phyloP scores from a whole-genome alignment of 2,797 vertebrate species.

The Hemibagrus guttatus region DNA sequence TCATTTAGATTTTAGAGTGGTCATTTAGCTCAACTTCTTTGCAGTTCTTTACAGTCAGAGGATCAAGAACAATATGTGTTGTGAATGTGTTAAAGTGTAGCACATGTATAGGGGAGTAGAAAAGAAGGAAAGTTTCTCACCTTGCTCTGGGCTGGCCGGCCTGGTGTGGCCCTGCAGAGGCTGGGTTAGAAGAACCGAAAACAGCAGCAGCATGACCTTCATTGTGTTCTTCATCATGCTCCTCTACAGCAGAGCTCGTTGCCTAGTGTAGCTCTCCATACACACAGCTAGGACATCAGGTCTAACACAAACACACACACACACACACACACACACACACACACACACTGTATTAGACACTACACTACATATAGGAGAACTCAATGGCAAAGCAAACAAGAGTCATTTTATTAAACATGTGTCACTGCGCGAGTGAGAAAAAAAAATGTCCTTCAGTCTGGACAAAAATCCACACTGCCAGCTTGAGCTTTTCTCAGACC shows the following conservation, averaged over 20 bases:
- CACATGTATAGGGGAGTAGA: background rate
- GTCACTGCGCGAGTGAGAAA: background rate
- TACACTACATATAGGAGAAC: background rate
- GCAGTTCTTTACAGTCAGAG: background rate
- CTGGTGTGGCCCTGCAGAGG: conserved; percentile 65
- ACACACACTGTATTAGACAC: background rate
- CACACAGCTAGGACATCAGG: conserved; percentile 71
- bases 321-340: background rate
- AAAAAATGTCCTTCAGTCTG: background rate
- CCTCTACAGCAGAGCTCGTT: conserved; percentile 68
- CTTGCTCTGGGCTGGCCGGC: conserved; percentile 70
- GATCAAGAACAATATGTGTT: background rate
- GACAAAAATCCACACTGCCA: background rate
- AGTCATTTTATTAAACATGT: background rate
- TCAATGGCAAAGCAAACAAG: background rate
- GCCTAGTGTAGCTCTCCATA: conserved; percentile 57
- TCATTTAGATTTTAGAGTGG: background rate
- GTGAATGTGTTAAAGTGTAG: background rate
- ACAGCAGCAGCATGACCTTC: conserved; percentile 69
- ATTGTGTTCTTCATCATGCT: conserved; percentile 73
- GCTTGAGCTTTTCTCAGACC: conserved; percentile 5
- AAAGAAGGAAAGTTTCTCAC: conserved; percentile 62
- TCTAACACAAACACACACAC: conserved; percentile 40
- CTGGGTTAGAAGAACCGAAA: conserved; percentile 65
- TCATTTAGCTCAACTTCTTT: conserved; percentile 2